phyloP scores from a whole-genome alignment of 2,113 vertebrate genomes.

The Eurypyga helias region DNA sequence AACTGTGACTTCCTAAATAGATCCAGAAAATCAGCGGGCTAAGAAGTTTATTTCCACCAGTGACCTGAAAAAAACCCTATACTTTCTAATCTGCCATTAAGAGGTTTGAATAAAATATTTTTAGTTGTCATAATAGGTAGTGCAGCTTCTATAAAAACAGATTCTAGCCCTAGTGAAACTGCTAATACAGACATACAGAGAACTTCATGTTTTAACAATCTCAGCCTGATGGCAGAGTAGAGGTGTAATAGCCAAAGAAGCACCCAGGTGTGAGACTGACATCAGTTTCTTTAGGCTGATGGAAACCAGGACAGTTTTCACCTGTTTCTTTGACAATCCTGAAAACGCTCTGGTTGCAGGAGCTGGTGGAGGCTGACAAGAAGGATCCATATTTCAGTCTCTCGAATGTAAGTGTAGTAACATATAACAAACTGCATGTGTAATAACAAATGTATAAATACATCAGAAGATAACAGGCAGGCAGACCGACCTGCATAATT shows the following conservation, averaged over 20 bases:
- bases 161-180: not conserved
- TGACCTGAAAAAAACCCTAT: not conserved
- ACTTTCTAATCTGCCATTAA: constrained; percentile 3
- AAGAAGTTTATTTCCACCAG: constrained; percentile 6
- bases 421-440: not conserved
- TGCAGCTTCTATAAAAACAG: not conserved
- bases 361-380: not conserved
- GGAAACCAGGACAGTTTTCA: not conserved
- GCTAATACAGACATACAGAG: not conserved
- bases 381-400: not conserved
- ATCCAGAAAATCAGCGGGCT: not conserved
- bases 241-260: not conserved
- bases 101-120: not conserved
- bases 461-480: not conserved
- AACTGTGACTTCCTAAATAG: not conserved
- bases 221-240: not conserved
- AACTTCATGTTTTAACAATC: not conserved
- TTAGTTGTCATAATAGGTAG: not conserved
- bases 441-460: not conserved
- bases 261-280: not conserved
- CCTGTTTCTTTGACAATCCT: not conserved
- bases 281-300: not conserved
- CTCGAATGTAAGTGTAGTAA: not conserved
- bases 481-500: not conserved
- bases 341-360: not conserved